Evolutionary conservation across 2,888 invertebrate species (phyloP).

Genomic region (Drosophila differens): DNA sequence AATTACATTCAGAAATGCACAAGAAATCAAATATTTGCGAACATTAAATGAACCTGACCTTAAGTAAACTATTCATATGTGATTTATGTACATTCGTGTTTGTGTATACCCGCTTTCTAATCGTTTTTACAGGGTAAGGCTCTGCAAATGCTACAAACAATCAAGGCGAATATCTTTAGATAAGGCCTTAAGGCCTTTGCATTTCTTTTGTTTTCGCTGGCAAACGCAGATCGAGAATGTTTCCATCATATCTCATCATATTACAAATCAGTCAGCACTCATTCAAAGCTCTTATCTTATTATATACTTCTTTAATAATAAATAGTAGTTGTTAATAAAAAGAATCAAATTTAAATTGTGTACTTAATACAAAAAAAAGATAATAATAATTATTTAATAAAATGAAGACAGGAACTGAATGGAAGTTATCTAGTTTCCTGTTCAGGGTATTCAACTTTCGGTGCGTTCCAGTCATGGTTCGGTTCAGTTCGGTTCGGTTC

Average conservation of each 20-base stretch:
- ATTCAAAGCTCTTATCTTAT: not conserved
- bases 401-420: not conserved
- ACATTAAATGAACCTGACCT: not conserved
- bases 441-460: constrained; percentile 31
- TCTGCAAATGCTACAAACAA: constrained; percentile 19
- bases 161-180: constrained; percentile 28
- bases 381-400: not conserved
- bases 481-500: constrained; percentile 2
- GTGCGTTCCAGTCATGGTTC: constrained; percentile 22
- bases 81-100: not conserved
- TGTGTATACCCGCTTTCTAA: constrained; percentile 1
- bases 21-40: not conserved
- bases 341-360: not conserved
- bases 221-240: constrained; percentile 17
- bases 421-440: not conserved
- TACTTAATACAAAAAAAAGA: not conserved
- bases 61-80: not conserved
- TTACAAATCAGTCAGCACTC: constrained; percentile 1
- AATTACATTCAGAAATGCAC: too few species aligned
- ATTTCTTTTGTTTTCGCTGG: constrained; percentile 34
- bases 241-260: constrained; percentile 7
- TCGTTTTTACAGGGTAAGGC: constrained; percentile 10
- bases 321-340: not conserved
- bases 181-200: constrained; percentile 32
- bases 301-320: not conserved